phyloP scores from a whole-genome alignment of 1,140 invertebrate species.

The Centruroides sculpturatus region DNA sequence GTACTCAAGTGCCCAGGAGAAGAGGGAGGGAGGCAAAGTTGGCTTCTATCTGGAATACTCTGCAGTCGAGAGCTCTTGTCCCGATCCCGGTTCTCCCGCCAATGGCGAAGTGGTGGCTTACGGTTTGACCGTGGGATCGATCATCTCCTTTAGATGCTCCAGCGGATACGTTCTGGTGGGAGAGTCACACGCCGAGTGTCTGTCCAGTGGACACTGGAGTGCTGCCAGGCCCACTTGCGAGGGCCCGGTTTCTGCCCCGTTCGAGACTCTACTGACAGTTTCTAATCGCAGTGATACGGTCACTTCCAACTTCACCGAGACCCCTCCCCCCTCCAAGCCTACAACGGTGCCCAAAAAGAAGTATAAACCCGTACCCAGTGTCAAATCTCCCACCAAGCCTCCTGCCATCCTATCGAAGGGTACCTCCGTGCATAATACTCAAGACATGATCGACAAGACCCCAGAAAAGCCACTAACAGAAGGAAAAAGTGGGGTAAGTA shows the following conservation, averaged over 20 bases:
- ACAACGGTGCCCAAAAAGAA: too few species aligned
- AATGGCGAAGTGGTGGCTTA: slow-evolving; percentile 5
- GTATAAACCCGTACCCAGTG: too few species aligned
- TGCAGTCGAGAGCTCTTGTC: slow-evolving; percentile 1
- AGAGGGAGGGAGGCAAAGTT: not conserved
- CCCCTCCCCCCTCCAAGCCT: not conserved
- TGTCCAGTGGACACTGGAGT: slow-evolving; percentile 11
- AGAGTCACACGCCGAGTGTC: slow-evolving; percentile 7
- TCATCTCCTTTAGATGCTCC: slow-evolving; percentile 8
- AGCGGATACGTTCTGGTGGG: slow-evolving; percentile 8
- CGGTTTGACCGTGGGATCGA: slow-evolving; percentile 8
- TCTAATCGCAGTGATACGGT: slow-evolving; percentile 11
- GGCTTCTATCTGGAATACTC: slow-evolving; percentile 13
- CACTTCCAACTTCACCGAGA: not conserved
- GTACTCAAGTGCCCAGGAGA: not conserved
- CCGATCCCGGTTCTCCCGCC: slow-evolving; percentile 4
- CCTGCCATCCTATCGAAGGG: too few species aligned
- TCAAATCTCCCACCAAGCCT: too few species aligned
- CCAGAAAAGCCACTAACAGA: too few species aligned
- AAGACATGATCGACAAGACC: too few species aligned
- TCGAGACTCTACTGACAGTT: not conserved
- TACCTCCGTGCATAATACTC: too few species aligned
- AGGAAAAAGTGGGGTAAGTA: too few species aligned
- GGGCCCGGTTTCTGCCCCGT: not conserved
- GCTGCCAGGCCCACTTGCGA: slow-evolving; percentile 7